A percentile compares a stretch with the other conserved stretches of the same genome.
phyloP scores from a whole-genome alignment of 2,888 invertebrate species.

The Thereva unica region DNA sequence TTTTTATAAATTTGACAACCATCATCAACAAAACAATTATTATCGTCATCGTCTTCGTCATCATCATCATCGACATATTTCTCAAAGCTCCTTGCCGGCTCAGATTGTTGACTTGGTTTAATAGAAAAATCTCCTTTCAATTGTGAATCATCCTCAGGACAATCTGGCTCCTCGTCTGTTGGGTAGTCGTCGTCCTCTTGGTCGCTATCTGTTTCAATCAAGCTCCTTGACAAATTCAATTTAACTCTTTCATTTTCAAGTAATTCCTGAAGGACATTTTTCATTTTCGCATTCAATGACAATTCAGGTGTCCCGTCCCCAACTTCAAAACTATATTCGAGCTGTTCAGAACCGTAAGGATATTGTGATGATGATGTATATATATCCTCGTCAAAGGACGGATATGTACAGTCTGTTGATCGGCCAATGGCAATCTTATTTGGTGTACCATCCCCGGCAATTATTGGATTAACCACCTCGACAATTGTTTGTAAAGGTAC shows the following conservation, averaged over 20 bases:
- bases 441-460: constrained; percentile 56
- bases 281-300: constrained; percentile 59
- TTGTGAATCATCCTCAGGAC: constrained; percentile 46
- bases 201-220: constrained; percentile 50
- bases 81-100: too few relatives aligned
- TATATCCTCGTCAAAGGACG: constrained; percentile 47
- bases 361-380: neutral
- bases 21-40: constrained; percentile 52
- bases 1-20: constrained; percentile 57
- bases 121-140: constrained; percentile 12
- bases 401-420: constrained; percentile 49
- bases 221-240: constrained; percentile 58
- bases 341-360: neutral
- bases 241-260: constrained; percentile 58
- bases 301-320: constrained; percentile 47
- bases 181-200: constrained; percentile 26
- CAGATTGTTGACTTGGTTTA: neutral
- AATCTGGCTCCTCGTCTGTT: constrained; percentile 45
- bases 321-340: neutral
- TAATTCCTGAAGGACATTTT: constrained; percentile 58
- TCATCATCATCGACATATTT: constrained; percentile 35
- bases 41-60: constrained; percentile 47
- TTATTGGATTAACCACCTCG: constrained; percentile 58
- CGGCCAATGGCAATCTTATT: constrained; percentile 56
- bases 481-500: constrained; percentile 53